Evolutionary conservation across 2,797 vertebrate species (phyloP).

Genomic region (Sebastes iracundus): DNA sequence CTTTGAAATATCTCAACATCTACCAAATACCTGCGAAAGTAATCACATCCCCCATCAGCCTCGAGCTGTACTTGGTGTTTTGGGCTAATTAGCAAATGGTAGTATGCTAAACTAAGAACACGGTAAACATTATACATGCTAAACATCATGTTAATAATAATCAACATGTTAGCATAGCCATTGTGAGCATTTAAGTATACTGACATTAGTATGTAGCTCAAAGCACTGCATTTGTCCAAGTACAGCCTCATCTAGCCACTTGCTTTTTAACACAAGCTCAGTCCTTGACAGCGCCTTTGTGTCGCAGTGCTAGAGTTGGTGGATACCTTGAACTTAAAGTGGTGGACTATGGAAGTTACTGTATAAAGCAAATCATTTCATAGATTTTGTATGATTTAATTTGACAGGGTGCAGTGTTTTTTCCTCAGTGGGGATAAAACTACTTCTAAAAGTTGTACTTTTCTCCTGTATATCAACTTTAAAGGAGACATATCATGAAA

Average conservation of each 20-base stretch:
- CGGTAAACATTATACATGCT: background rate
- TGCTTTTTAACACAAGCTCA: background rate
- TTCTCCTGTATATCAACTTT: conserved; percentile 1
- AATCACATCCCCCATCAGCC: background rate
- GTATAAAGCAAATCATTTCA: background rate
- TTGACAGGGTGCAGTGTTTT: background rate
- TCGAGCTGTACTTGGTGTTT: background rate
- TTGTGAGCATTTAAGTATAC: background rate
- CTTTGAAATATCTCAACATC: background rate
- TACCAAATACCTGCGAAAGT: background rate
- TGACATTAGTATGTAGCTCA: background rate
- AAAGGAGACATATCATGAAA: background rate
- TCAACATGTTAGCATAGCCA: background rate
- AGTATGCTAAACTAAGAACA: background rate
- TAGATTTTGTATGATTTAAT: conserved; percentile 19
- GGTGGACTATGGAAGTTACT: background rate
- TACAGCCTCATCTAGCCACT: background rate
- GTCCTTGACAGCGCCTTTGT: conserved; percentile 4
- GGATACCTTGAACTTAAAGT: background rate
- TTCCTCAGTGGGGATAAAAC: conserved; percentile 7
- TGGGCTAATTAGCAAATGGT: background rate
- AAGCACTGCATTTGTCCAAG: background rate
- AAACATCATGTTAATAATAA: background rate
- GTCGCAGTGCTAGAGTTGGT: background rate
- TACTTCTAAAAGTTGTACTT: conserved; percentile 17